Evolutionary conservation across 2,888 invertebrate species (phyloP), one percentile per base, ranked within the genome.

Genomic region (Cheilosia grossa): DNA sequence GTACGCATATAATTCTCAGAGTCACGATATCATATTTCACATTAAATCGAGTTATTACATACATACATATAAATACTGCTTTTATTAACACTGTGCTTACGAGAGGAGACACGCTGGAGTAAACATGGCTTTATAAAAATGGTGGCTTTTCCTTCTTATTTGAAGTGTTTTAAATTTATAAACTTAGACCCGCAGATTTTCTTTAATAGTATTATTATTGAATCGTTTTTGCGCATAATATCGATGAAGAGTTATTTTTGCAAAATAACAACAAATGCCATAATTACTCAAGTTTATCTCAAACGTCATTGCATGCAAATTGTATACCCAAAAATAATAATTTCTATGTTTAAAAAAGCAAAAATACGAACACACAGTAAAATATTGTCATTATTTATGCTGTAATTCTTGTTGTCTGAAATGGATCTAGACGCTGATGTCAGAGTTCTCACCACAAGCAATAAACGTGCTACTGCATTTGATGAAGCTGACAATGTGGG

Each of bases 81-180:
- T 82, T 27, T 63, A 56, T 75, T 47, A 69, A 81, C 56, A 82
- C 59, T 69, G 77, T 82, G 82, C 82, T 82, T 82, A n/a, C 59
- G 56, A 63, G 24, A 77, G 56, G 77, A 77, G 82, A 77, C 17
- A 64, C 70, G 63, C 82, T 82, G 51, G 77, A 82, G 82, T 82
- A 82, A 82, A 64, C 53, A 77, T 82, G 77, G 82, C 70, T 51
- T 75, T 66, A 51, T 66, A 53, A 56, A 54, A 47, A 63, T 37
- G 27, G 5, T 19, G 9, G 37, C 10, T 19, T 59, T 47, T 66
- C 42, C 33, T 59, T 66, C 44, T 40, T 49, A 4, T 27, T 27
- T 51, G 4, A 40, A 54, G 19, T 10, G 13, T 24, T 51, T 24
- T 15, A 19, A 9, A 19, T 47, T n/a, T 44, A 7, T 17, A 17